Evolutionary conservation across 2,797 vertebrate genomes (phyloP).

Genomic region (Limnodromus scolopaceus): DNA sequence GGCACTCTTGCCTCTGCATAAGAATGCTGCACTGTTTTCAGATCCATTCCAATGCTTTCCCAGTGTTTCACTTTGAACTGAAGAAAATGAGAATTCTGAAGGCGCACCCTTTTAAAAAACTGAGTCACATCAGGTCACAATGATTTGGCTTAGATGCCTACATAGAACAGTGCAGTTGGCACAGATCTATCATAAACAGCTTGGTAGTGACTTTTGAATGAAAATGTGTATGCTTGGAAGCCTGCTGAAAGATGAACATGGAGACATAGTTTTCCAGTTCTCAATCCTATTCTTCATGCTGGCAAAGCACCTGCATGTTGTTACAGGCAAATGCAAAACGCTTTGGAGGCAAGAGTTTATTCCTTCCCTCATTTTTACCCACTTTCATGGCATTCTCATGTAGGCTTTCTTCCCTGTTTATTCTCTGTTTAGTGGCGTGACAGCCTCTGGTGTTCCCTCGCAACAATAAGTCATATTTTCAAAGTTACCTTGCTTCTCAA

Average conservation of each 20-base stretch:
- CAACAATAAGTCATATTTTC: slow-evolving; percentile 24
- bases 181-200: slow-evolving; percentile 33
- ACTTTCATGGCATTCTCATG: not conserved
- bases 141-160: slow-evolving; percentile 53
- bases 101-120: slow-evolving; percentile 15
- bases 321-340: not conserved
- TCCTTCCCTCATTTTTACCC: not conserved
- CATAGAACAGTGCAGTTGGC: slow-evolving; percentile 57
- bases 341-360: not conserved
- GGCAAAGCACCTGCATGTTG: slow-evolving; percentile 42
- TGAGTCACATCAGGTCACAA: slow-evolving; percentile 70
- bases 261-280: slow-evolving; percentile 14
- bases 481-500: slow-evolving; percentile 14
- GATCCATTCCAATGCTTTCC: slow-evolving; percentile 30
- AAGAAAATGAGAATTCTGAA: slow-evolving; percentile 27
- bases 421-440: slow-evolving; percentile 36
- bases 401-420: slow-evolving; percentile 37
- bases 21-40: slow-evolving; percentile 16
- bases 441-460: slow-evolving; percentile 33
- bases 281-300: slow-evolving; percentile 28
- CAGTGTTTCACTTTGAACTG: slow-evolving; percentile 31
- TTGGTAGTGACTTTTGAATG: slow-evolving; percentile 26
- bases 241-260: slow-evolving; percentile 21
- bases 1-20: not conserved
- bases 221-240: slow-evolving; percentile 44